phyloP scores from a whole-genome alignment of 2,888 invertebrate genomes.

The Agelastica alni region DNA sequence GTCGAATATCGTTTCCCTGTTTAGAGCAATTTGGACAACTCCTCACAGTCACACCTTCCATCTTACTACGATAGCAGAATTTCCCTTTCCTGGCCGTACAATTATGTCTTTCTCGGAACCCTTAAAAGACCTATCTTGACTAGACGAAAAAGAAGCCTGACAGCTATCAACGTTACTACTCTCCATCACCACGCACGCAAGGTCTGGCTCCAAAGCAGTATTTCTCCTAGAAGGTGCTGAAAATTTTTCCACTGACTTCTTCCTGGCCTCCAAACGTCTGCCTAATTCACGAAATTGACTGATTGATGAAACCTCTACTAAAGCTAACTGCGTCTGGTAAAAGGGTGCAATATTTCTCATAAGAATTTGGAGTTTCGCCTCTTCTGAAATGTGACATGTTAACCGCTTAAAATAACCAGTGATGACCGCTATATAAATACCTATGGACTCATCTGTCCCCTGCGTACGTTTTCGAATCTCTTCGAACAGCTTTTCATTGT shows the following conservation, averaged over 20 bases:
- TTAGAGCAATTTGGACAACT: not conserved
- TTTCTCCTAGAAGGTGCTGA: conserved; percentile 1
- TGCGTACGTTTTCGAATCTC: conserved; percentile 34
- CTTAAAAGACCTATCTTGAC: not conserved
- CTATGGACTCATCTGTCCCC: conserved; percentile 1
- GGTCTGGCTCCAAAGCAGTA: conserved; percentile 1
- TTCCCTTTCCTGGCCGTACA: not conserved
- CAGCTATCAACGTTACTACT: not conserved
- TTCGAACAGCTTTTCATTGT: conserved; percentile 27
- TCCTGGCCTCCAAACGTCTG: not conserved
- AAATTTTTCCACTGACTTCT: not conserved
- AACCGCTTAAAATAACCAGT: conserved; percentile 19
- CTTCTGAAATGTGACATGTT: conserved; percentile 16
- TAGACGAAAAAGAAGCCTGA: not conserved
- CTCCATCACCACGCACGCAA: not conserved
- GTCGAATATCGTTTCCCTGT: not conserved
- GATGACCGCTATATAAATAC: conserved; percentile 12
- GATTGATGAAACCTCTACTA: not conserved
- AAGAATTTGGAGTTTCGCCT: conserved; percentile 20
- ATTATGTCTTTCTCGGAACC: no score
- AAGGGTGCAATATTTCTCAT: conserved; percentile 14
- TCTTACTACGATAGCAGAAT: not conserved
- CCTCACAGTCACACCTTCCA: not conserved
- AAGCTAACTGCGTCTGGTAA: not conserved
- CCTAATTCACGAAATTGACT: not conserved